Evolutionary conservation across 2,888 invertebrate species (phyloP), one percentile per base, ranked within the genome.

Genomic region (Cordylochernes scorpioides): DNA sequence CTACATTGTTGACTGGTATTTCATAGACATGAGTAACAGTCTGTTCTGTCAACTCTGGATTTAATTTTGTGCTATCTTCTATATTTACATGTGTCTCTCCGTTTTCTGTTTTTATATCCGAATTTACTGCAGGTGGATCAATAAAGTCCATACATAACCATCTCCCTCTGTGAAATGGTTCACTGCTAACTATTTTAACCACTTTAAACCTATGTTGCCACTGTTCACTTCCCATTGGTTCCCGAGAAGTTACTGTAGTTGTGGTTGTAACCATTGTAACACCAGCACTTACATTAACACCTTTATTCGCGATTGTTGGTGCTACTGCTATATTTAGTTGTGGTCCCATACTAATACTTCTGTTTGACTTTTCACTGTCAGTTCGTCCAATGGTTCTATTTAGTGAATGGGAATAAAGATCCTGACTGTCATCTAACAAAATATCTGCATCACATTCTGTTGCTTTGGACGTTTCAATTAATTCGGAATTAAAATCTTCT

Each of bases 101-200:
- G 27, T 31, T 21, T 34, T 37, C 37, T 10, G 30, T 29, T 18
- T 37, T 37, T 8, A 27, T 27, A 22, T 34, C 37, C 9, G 24
- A 28, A 8, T 35, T 33, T 10, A 31, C 28, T 12, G 35, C 33
- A 14, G 38, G 38, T 7, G 38, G 38, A 58, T 84, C 82, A 46
- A 78, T 60, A 54, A 77, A 86, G 55, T 86, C 86, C 70, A 78
- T 74, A 54, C 84, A 86, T 54, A 71, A 69, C 86, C 86, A 86
- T 43, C 84, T 63, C 15, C 86, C 86, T 33, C 84, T 64, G 44
- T 73, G 69, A 50, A 80, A 82, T 12, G 84, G 82, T 55, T 80
- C 78, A n/a, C 77, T 77, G 45, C 78, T 80, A 57, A 82, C 82
- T 44, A 86, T 80, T 62, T 86, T 86, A 21, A 86, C 84, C 45